Conservation (phyloP, 2,113 vertebrate genomes). For the Orientallactaga bullata region DNA sequence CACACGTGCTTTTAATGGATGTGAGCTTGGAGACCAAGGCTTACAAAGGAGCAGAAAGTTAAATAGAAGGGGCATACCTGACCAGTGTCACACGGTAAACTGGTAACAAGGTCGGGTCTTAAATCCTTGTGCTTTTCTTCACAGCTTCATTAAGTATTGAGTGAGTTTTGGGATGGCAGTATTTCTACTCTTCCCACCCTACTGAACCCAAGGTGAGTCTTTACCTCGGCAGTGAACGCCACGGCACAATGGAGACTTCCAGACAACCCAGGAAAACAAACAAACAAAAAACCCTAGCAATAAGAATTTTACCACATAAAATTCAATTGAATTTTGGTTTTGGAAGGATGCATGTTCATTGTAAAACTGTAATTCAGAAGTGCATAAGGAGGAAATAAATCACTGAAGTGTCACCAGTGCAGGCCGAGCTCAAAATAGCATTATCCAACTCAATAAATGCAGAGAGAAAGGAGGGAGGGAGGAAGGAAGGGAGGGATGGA, state of each 20-base stretch:
- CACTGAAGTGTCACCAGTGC: neutral
- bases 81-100: too few species aligned
- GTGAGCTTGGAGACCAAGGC: neutral
- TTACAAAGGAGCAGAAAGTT: neutral
- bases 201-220: neutral
- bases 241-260: neutral
- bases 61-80: neutral
- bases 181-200: neutral
- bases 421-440: neutral
- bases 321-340: constrained; percentile 2
- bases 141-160: neutral
- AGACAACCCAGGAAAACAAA: neutral
- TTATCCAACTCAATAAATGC: neutral
- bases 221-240: neutral
- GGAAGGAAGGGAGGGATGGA: too few species aligned
- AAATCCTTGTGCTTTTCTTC: neutral
- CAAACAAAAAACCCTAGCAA: neutral
- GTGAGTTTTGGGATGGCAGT: neutral
- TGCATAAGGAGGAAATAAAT: neutral
- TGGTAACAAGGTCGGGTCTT: neutral
- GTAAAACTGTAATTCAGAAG: neutral
- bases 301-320: neutral
- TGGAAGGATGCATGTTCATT: neutral
- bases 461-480: neutral
- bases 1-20: constrained; percentile 23